Evolutionary conservation across 2,113 vertebrate genomes (phyloP).

Genomic region (Danionella cerebrum): DNA sequence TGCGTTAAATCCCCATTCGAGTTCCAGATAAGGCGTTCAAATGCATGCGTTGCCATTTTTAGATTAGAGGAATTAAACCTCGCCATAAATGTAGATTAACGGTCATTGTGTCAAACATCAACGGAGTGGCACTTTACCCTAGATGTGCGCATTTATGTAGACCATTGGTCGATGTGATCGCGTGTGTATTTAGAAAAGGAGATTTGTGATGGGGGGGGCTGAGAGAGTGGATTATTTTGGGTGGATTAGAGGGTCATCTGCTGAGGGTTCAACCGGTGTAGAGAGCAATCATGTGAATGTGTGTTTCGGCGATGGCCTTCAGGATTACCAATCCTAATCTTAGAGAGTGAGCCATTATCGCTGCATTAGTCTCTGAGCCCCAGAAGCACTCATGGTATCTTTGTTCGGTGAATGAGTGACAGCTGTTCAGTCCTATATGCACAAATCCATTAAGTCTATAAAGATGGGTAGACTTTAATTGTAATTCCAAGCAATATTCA

Average conservation of each 20-base stretch:
- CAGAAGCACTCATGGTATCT: not conserved
- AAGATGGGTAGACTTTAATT: not conserved
- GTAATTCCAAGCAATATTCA: not conserved
- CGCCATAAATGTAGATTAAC: not conserved
- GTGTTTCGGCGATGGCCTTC: conserved; percentile 17
- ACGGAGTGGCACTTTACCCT: conserved; percentile 1
- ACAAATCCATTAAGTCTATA: not conserved
- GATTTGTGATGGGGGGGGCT: not conserved
- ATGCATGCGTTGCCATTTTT: not conserved
- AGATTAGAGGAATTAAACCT: conserved; percentile 11
- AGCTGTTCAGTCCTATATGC: not conserved
- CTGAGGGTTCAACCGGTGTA: conserved; percentile 42
- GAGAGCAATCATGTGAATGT: conserved; percentile 43
- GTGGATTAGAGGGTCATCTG: conserved; percentile 53
- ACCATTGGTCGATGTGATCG: not conserved
- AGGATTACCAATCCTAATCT: conserved; percentile 55
- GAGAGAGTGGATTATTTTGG: conserved; percentile 46
- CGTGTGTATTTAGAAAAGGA: conserved; percentile 17
- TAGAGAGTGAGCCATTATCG: conserved; percentile 52
- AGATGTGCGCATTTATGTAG: conserved; percentile 7
- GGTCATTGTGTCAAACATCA: conserved; percentile 9
- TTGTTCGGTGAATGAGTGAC: not conserved
- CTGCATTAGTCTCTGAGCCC: conserved; percentile 46
- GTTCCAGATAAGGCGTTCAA: not conserved
- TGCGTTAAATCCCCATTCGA: not conserved